phyloP scores from a whole-genome alignment of 2,113 vertebrate species.

The Lepisosteus oculatus region DNA sequence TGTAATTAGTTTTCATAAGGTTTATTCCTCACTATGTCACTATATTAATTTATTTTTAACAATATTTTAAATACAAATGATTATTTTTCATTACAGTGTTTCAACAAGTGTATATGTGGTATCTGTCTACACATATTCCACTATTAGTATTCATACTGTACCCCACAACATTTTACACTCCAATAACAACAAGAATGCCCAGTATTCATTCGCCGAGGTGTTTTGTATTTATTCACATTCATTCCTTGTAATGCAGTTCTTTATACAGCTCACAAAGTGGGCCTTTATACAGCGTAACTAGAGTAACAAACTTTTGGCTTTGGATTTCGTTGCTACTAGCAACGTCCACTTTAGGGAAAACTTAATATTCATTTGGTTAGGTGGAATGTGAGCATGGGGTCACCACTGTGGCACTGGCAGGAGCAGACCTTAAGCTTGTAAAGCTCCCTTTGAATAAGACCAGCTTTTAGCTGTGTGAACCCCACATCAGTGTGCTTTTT shows the following conservation, averaged over 20 bases:
- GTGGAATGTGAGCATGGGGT: conserved; percentile 59
- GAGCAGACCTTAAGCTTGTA: conserved; percentile 35
- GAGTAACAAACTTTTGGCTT: conserved; percentile 65
- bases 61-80: too few relatives aligned
- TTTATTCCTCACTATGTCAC: too few relatives aligned
- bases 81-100: too few relatives aligned
- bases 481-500: conserved; percentile 25
- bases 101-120: too few relatives aligned
- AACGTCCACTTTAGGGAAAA: conserved; percentile 66
- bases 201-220: conserved; percentile 24
- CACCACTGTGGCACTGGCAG: conserved; percentile 51
- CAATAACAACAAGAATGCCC: too few relatives aligned
- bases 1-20: too few relatives aligned
- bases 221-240: conserved; percentile 56
- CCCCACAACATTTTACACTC: too few relatives aligned
- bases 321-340: conserved; percentile 63
- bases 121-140: too few relatives aligned
- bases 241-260: conserved; percentile 65
- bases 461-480: conserved; percentile 42
- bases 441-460: conserved; percentile 35
- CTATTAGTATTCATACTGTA: too few relatives aligned
- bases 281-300: conserved; percentile 68
- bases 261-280: conserved; percentile 73
- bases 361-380: conserved; percentile 57
- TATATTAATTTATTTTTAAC: too few relatives aligned